Evolutionary conservation across 1,140 invertebrate genomes (phyloP).

Genomic region (Drosophila ercepeae): DNA sequence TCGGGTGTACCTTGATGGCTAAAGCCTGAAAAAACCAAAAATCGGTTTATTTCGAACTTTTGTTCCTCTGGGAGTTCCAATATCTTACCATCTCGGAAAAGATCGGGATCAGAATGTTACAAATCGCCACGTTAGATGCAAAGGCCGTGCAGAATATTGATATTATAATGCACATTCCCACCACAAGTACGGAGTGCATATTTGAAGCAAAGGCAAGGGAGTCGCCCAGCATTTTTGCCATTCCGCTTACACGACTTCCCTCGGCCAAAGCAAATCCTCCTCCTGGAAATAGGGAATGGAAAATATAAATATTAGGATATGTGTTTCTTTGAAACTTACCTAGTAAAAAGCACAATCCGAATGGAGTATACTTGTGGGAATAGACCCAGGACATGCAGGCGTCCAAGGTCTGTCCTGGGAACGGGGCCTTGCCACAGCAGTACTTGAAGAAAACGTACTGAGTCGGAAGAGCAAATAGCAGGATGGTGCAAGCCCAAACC

Average conservation of each 20-base stretch:
- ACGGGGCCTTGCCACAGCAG: constrained; percentile 58
- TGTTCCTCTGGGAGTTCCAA: too few relatives aligned
- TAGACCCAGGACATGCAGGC: constrained; percentile 57
- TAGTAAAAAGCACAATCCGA: constrained; percentile 54
- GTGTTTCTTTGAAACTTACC: too few relatives aligned
- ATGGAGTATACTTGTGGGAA: constrained; percentile 47
- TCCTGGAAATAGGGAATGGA: constrained; percentile 82
- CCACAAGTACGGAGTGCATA: constrained; percentile 84
- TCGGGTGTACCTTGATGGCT: constrained; percentile 89
- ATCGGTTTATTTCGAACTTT: too few relatives aligned
- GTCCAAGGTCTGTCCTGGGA: constrained; percentile 47
- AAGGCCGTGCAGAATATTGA: constrained; percentile 89
- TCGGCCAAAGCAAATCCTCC: constrained; percentile 95
- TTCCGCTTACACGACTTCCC: constrained; percentile 89
- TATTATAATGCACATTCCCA: constrained; percentile 85
- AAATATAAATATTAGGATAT: background rate
- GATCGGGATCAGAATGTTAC: constrained; percentile 91
- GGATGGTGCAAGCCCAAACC: constrained; percentile 88
- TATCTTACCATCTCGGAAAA: constrained; percentile 90
- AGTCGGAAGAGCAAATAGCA: constrained; percentile 92
- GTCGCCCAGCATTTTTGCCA: constrained; percentile 90
- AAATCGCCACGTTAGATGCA: constrained; percentile 92
- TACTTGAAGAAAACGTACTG: constrained; percentile 84
- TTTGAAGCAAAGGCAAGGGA: constrained; percentile 85
- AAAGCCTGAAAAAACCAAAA: constrained; percentile 83